phyloP scores from a whole-genome alignment of 2,113 vertebrate species.

The Pituophis catenifer region DNA sequence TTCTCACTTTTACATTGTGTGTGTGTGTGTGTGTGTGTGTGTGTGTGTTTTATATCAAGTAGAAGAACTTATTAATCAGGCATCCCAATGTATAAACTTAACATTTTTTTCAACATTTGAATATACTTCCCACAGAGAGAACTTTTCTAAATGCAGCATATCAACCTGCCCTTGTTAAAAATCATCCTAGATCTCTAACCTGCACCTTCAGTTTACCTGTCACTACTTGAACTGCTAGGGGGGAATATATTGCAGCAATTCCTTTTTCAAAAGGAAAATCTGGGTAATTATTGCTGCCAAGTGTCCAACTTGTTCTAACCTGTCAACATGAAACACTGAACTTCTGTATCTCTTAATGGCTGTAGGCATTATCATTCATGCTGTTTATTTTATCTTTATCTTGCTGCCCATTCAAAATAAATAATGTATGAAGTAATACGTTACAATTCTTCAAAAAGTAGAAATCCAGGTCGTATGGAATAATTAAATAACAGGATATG shows the following conservation, averaged over 20 bases:
- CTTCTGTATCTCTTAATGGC: background rate
- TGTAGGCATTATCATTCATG: background rate
- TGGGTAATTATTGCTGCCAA: background rate
- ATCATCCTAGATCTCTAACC: background rate
- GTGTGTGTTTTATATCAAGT: background rate
- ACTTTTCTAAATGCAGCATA: background rate
- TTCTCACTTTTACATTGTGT: background rate
- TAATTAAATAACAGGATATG: background rate
- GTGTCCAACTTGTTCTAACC: background rate
- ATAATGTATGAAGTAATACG: background rate
- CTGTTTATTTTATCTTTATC: background rate
- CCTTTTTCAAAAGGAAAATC: background rate
- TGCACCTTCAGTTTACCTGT: background rate
- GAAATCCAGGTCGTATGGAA: background rate
- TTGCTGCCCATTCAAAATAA: background rate
- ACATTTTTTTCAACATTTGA: fast-evolving
- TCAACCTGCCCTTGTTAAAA: background rate
- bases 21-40: background rate
- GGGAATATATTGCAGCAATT: background rate
- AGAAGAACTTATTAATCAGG: background rate
- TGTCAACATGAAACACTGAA: background rate
- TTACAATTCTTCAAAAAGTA: background rate
- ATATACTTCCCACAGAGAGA: background rate
- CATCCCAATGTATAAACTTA: background rate
- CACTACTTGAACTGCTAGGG: background rate